phyloP scores from a whole-genome alignment of 2,113 vertebrate species.

The Monopterus albus region DNA sequence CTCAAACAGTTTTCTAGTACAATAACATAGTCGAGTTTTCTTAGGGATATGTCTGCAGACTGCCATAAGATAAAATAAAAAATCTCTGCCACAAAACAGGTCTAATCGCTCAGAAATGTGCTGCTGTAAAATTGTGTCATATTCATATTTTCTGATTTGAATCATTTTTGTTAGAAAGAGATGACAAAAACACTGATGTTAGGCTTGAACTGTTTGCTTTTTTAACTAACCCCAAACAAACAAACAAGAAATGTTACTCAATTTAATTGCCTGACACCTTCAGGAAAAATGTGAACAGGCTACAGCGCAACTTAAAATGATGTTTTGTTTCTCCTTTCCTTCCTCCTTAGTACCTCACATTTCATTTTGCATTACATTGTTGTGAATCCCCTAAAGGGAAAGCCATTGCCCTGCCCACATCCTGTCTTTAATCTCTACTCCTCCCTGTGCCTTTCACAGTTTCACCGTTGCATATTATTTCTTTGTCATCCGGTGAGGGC shows the following conservation, averaged over 20 bases:
- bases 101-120: too few relatives aligned
- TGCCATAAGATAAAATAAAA: too few relatives aligned
- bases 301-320: not conserved
- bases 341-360: not conserved
- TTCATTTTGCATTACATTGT: not conserved
- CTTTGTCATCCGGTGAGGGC: not conserved
- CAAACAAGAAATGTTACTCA: not conserved
- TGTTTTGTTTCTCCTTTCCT: not conserved
- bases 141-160: too few relatives aligned
- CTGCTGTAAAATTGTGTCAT: too few relatives aligned
- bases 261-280: not conserved
- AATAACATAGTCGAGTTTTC: too few relatives aligned
- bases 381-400: slow-evolving; percentile 16
- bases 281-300: slow-evolving; percentile 13
- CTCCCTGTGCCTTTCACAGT: not conserved
- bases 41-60: too few relatives aligned
- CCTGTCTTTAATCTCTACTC: slow-evolving; percentile 2
- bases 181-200: too few relatives aligned
- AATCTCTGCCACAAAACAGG: too few relatives aligned
- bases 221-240: not conserved
- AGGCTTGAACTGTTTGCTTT: too few relatives aligned
- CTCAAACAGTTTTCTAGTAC: not conserved
- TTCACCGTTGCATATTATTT: not conserved
- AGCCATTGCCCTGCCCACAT: slow-evolving; percentile 1
- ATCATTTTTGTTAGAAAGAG: not conserved